Conservation (phyloP, 2,888 invertebrate genomes). For the Tridacna crocea region DNA sequence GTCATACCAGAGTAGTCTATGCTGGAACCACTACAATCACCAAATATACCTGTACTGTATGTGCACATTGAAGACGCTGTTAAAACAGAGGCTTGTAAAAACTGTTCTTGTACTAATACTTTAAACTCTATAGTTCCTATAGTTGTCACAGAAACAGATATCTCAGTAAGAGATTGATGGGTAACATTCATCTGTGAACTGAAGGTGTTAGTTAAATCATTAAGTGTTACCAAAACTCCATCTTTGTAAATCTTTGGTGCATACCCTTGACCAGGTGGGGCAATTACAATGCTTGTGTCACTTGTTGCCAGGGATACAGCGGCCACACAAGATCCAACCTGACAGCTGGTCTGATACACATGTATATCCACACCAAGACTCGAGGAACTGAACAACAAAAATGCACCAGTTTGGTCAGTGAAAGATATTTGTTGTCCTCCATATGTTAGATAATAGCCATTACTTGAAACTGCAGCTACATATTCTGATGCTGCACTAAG, state of each 20-base stretch:
- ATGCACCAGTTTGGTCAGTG: conserved; percentile 57
- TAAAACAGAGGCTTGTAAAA: conserved; percentile 56
- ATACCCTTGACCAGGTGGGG: conserved; percentile 61
- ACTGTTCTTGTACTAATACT: conserved; percentile 54
- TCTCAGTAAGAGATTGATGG: conserved; percentile 51
- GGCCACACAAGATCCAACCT: conserved; percentile 67
- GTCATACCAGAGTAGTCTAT: conserved; percentile 54
- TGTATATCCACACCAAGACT: conserved; percentile 59
- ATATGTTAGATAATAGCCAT: conserved; percentile 68
- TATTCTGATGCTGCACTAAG: conserved; percentile 40
- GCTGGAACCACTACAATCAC: conserved; percentile 51
- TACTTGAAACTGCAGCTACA: conserved; percentile 65
- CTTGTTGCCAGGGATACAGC: conserved; percentile 61
- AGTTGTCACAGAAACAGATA: conserved; percentile 44
- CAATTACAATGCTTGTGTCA: conserved; percentile 51
- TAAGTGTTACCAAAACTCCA: conserved; percentile 35
- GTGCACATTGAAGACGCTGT: conserved; percentile 53
- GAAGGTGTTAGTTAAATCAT: conserved; percentile 29
- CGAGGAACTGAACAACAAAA: conserved; percentile 48
- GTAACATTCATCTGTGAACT: conserved; percentile 42
- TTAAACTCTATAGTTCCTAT: conserved; percentile 41
- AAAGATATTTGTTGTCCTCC: conserved; percentile 64
- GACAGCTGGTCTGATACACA: conserved; percentile 66
- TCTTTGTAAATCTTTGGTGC: conserved; percentile 56
- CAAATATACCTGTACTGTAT: conserved; percentile 62